These are phyloP conservation scores for Gadopsis bispinosus DNA, from an alignment of 2,797 vertebrate genomes.

Conservation along the genomic window DNA sequence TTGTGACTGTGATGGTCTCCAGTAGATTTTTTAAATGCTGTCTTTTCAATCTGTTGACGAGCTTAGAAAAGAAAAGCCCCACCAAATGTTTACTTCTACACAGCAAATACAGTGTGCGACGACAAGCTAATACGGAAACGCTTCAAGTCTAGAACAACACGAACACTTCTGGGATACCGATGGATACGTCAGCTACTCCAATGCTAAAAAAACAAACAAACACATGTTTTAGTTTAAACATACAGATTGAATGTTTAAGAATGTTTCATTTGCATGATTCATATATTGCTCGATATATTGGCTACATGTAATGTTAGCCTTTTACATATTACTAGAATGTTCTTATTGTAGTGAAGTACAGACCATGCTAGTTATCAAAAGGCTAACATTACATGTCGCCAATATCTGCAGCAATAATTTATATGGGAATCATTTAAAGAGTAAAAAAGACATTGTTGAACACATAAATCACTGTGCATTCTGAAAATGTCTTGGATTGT, in stretches of 20 bases:
- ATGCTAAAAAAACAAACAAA: neutral
- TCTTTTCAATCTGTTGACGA: neutral
- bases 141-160: neutral
- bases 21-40: neutral
- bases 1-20: neutral
- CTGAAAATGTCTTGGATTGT: neutral
- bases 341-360: neutral
- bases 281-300: neutral
- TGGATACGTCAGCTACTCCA: neutral
- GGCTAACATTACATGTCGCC: neutral
- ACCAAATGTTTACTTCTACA: neutral
- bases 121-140: neutral
- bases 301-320: neutral
- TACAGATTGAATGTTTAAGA: neutral
- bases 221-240: neutral
- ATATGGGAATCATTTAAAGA: too few species aligned
- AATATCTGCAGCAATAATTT: neutral
- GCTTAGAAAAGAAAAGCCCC: neutral
- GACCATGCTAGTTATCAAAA: neutral
- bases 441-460: too few species aligned
- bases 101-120: neutral
- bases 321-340: neutral
- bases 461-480: neutral
- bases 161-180: neutral
- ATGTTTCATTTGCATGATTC: neutral